Percentiles rank a stretch among this genome's conserved stretches.
These are phyloP conservation scores for Mimachlamys varia DNA, from an alignment of 2,888 invertebrate genomes.

Conservation along the genomic window DNA sequence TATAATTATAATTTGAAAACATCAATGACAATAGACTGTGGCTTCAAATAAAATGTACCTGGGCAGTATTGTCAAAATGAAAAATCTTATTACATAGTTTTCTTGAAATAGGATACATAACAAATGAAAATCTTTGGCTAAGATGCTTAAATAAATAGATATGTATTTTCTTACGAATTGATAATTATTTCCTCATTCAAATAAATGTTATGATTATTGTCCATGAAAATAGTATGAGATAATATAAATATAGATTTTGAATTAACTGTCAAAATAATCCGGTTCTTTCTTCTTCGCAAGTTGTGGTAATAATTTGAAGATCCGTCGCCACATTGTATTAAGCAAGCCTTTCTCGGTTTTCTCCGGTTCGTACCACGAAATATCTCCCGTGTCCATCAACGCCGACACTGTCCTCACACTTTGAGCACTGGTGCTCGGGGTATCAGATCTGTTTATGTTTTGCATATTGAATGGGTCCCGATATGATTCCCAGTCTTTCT, in stretches of 20 bases:
- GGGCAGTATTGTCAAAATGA: too few species aligned
- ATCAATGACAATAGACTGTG: too few species aligned
- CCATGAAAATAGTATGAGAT: neutral
- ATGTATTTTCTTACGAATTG: too few species aligned
- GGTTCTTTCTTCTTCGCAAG: neutral
- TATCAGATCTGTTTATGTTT: neutral
- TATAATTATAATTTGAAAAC: too few species aligned
- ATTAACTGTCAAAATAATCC: neutral
- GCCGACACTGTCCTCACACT: neutral
- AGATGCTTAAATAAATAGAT: too few species aligned
- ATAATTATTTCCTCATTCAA: too few species aligned
- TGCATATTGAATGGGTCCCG: conserved; percentile 5
- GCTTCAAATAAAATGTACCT: too few species aligned
- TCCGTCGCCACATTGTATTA: neutral
- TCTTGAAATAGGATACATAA: too few species aligned
- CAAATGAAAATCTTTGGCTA: too few species aligned
- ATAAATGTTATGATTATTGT: too few species aligned
- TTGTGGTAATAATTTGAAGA: neutral
- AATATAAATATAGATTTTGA: neutral
- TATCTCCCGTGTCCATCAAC: neutral
- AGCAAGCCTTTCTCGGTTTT: neutral
- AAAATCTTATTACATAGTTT: too few species aligned
- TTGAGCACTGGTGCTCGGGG: neutral
- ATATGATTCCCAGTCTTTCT: conserved; percentile 28
- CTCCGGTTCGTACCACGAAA: conserved; percentile 17